Evolutionary conservation across 2,113 vertebrate species (phyloP), one percentile per base, ranked within the genome.

Genomic region (Picathartes gymnocephalus): DNA sequence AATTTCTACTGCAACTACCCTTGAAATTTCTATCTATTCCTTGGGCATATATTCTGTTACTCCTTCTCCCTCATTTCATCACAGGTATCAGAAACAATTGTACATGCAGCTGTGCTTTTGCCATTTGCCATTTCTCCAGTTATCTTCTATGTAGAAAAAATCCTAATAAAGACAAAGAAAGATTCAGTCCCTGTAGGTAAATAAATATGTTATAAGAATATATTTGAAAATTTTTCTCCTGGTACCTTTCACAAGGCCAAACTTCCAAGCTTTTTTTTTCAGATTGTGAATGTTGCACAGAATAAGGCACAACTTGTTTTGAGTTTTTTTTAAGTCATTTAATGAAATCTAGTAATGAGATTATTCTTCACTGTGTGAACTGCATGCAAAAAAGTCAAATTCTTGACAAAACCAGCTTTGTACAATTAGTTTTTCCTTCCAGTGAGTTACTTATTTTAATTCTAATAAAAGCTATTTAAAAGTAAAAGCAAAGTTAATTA

Each of bases 211-310:
- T 68, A 9, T 28, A 51, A 66, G 33, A 66, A 66, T 47, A 37
- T 18, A 11, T 73, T 93, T 35, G 12, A 86, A 69, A 20, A 2
- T 44, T 61, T 66, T 81, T 91, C 44, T 78, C 30, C n/a, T 24
- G 28, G 13, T 60, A 73, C 23, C 10, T 40, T 15, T 84, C 60
- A 79, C 20, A 68, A 51, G 28, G 28, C 45, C 28, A 68, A 60
- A 31, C 62, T 42, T 66, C 11, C 16, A 50, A 61, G 57, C n/a
- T 64, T 87, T 45, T 87, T 45, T n/a, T 81, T 93, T 86, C 42
- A 56, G 0, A 0, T 79, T 35, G 28, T n/a, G 19, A 54, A 42
- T 45, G 30, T 61, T 68, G 62, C 1, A 1, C 62, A 71, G 39
- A 88, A 40, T 51, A 82, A 79, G 45, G 14, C 39, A 94, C 22